Conservation (phyloP, 2,888 invertebrate species). For the Cartodere bifasciata region DNA sequence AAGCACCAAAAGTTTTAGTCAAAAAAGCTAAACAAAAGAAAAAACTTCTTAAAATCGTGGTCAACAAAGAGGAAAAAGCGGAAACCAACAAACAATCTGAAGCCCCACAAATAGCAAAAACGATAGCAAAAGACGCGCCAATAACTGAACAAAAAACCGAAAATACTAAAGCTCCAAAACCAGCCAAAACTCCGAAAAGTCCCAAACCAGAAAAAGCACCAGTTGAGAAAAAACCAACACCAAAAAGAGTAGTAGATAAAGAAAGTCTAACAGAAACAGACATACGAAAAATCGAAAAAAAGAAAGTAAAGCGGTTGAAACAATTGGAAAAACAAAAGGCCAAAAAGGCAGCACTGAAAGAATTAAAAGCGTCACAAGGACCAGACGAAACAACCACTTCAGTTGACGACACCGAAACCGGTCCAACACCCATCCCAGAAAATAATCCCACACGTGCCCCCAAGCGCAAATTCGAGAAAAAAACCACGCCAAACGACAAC, state of each 20-base stretch:
- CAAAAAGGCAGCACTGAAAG: slow-evolving; percentile 24
- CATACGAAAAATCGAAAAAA: slow-evolving; percentile 13
- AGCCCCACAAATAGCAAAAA: background rate
- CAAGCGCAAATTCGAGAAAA: slow-evolving; percentile 9
- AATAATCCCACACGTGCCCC: slow-evolving; percentile 6
- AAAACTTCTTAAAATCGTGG: slow-evolving; percentile 18
- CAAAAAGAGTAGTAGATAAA: slow-evolving; percentile 5
- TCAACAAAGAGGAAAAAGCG: slow-evolving; percentile 7
- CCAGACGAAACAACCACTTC: background rate
- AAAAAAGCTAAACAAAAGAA: slow-evolving; percentile 19
- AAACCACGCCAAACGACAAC: slow-evolving; percentile 11
- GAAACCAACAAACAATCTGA: background rate
- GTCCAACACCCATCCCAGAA: slow-evolving; percentile 2
- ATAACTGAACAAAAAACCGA: background rate
- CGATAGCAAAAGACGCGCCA: background rate
- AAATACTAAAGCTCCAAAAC: background rate
- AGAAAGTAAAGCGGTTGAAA: slow-evolving; percentile 13
- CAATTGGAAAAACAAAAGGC: slow-evolving; percentile 12
- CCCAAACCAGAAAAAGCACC: background rate
- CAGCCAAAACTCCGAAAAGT: too few relatives aligned
- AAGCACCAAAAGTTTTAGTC: slow-evolving; percentile 15
- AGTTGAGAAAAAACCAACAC: slow-evolving; percentile 2
- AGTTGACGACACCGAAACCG: background rate
- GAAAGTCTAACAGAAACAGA: slow-evolving; percentile 12
- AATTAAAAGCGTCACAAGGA: slow-evolving; percentile 17